Evolutionary conservation across 1,140 invertebrate genomes (phyloP).

Genomic region (Marisa cornuarietis): DNA sequence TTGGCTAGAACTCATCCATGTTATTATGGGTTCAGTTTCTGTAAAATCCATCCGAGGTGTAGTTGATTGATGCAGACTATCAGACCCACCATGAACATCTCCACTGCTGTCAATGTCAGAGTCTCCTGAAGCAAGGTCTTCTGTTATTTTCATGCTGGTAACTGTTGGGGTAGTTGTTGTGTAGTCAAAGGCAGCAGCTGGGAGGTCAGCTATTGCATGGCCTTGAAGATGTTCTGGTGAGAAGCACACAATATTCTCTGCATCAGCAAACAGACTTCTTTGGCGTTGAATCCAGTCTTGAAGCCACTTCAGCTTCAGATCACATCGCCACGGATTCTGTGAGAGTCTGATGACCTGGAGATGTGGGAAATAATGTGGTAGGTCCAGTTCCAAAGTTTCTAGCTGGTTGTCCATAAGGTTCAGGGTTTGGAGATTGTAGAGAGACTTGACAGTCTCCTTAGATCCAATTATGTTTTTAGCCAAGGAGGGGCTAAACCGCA

Average conservation of each 20-base stretch:
- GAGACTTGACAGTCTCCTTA: slow-evolving; percentile 75
- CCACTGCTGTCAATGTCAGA: not conserved
- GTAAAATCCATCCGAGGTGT: no score
- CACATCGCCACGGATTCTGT: slow-evolving; percentile 66
- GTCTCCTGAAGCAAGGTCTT: not conserved
- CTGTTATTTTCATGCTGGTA: not conserved
- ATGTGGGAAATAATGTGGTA: slow-evolving; percentile 75
- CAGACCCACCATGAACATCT: not conserved
- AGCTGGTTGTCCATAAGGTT: slow-evolving; percentile 69
- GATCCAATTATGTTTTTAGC: slow-evolving; percentile 73
- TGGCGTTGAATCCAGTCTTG: slow-evolving; percentile 55
- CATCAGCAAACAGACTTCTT: slow-evolving; percentile 45
- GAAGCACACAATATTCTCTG: slow-evolving; percentile 50
- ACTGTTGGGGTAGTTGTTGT: not conserved
- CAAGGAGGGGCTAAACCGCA: slow-evolving; percentile 78
- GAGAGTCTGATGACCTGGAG: slow-evolving; percentile 65
- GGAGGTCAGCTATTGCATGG: slow-evolving; percentile 42
- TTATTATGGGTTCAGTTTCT: no score
- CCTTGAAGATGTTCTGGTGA: slow-evolving; percentile 48
- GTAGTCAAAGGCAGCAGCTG: slow-evolving; percentile 12
- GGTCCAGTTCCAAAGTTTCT: slow-evolving; percentile 72
- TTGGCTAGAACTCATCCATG: no score
- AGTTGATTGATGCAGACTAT: no score
- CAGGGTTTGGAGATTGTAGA: slow-evolving; percentile 34
- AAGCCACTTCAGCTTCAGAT: slow-evolving; percentile 55